Conservation (phyloP, 2,113 vertebrate genomes). For the Halcyon senegalensis region DNA sequence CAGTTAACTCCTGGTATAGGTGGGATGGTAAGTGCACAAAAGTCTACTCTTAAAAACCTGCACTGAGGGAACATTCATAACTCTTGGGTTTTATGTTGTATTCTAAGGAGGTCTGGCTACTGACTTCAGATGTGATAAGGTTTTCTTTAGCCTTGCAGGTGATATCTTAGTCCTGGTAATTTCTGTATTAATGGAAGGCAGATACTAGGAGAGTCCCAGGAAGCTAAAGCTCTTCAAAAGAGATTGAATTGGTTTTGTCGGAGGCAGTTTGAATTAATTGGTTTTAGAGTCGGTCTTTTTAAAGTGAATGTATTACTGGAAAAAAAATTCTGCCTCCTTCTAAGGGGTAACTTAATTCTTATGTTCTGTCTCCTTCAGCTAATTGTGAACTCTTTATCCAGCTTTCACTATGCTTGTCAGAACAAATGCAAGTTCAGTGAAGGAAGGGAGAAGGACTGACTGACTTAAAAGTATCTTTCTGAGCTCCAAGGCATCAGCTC, state of each 20-base stretch:
- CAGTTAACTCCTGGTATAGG: constrained; percentile 86
- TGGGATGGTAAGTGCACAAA: constrained; percentile 80
- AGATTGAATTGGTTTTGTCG: background rate
- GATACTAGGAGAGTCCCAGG: background rate
- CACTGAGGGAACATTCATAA: background rate
- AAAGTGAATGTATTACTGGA: background rate
- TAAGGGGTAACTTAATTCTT: background rate
- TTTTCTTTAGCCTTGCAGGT: background rate
- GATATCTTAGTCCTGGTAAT: background rate
- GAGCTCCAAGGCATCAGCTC: background rate
- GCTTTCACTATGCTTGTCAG: background rate
- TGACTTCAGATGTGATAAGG: background rate
- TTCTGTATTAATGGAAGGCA: background rate
- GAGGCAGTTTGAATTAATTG: background rate
- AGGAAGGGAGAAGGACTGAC: background rate
- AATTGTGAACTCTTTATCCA: background rate
- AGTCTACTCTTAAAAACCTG: background rate
- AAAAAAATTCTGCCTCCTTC: background rate
- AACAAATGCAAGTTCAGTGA: background rate
- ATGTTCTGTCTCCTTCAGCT: background rate
- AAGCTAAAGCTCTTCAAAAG: background rate
- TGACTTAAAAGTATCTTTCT: background rate
- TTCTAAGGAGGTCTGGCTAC: background rate
- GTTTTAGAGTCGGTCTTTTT: background rate
- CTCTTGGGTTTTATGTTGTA: background rate